Conservation (phyloP, 2,113 vertebrate genomes). For the Psephotus haematonotus region DNA sequence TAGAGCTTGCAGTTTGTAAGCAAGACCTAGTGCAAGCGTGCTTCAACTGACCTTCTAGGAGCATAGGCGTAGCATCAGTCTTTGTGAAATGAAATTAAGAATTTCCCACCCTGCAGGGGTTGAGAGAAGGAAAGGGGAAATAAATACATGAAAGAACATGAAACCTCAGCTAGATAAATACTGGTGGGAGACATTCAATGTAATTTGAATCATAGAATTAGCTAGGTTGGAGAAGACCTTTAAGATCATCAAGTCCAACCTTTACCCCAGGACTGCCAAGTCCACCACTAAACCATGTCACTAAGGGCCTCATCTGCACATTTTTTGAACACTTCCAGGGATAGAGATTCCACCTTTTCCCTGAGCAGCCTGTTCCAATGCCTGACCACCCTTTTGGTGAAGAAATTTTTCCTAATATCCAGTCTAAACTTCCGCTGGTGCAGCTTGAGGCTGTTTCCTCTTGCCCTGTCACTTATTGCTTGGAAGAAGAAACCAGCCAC, state of each 20-base stretch:
- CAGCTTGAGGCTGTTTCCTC: neutral
- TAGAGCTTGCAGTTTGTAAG: neutral
- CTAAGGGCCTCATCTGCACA: neutral
- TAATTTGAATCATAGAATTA: neutral
- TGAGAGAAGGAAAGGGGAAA: neutral
- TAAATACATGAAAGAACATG: neutral
- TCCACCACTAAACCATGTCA: neutral
- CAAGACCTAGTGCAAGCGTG: neutral
- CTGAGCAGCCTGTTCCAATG: neutral
- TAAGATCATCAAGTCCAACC: neutral
- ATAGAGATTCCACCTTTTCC: neutral
- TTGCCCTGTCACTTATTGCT: neutral
- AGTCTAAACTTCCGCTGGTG: neutral
- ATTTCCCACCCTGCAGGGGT: neutral
- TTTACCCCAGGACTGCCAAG: neutral
- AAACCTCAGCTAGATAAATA: neutral
- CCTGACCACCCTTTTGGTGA: neutral
- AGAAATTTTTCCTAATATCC: neutral
- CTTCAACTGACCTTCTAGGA: neutral
- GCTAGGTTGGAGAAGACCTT: neutral
- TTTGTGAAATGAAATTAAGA: neutral
- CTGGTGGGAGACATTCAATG: neutral
- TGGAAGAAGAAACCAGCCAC: neutral
- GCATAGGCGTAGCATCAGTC: neutral
- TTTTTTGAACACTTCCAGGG: neutral